Base-by-base conservation (phyloP, 2,888 invertebrate species). In the Orthonychiurus folsomi region DNA sequence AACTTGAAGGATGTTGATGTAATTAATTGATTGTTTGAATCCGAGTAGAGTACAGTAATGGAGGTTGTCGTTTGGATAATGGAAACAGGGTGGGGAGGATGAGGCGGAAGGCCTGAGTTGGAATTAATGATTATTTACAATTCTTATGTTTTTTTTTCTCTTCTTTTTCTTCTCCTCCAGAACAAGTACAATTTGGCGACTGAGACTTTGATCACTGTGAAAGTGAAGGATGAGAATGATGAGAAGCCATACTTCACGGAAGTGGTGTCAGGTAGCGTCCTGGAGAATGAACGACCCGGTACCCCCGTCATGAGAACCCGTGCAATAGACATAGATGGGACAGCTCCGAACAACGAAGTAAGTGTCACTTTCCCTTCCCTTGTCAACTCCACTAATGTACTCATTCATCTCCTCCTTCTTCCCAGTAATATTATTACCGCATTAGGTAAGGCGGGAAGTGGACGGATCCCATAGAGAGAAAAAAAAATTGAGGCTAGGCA, bases 221-320 rank as follows among this genome's bases (percentile, higher is more conserved):
- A 85, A 76, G 83, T 94, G 1, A 81, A 84, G 74, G 93, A 94
- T 76, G 91, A 91, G 0, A 94, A 94, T 75, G 94, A 94, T 76
- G 92, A 92, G 74, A 87, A 89, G 76, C 94, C 87, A 0, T 85
- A 85, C 71, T 93, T 94, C 74, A 86, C 87, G 55, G 89, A 90
- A 76, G 84, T 88, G 18, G 83, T 86, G 73, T 84, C 85, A 20
- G 92, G 91, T 1, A 87, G 85, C 72, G 90, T 93, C 2, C 78
- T 89, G 65, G 93, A 93, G 79, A 91, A 93, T 75, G 90, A 92
- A 75, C 84, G 84, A 0, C 79, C 84, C 0, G 91, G 90, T 2
- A 89, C 89, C 3, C 86, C 85, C 12, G 93, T 93, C 0, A 90
- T 92, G 87, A 87, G 88, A 78, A 88, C 88, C 2, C 81, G 86